Evolutionary conservation across 2,113 vertebrate genomes (phyloP).

Genomic region (Micronycteris hirsuta): DNA sequence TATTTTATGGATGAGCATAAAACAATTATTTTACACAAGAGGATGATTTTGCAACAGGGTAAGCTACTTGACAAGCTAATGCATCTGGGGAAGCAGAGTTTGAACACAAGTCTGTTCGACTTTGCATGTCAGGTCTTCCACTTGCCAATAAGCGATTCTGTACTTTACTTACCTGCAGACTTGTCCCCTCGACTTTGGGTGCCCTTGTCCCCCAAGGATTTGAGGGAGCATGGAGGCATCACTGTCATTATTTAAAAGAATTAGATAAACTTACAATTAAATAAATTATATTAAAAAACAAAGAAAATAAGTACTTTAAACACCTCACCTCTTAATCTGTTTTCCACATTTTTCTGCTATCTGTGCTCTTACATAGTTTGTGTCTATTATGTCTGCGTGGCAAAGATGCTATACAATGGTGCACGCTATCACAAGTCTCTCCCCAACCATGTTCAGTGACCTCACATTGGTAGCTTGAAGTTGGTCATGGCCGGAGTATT

Average conservation of each 20-base stretch:
- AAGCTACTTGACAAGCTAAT: too few species aligned
- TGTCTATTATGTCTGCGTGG: neutral
- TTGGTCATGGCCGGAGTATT: neutral
- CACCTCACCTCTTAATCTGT: neutral
- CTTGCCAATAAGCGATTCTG: neutral
- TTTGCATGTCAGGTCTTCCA: neutral
- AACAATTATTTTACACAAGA: neutral
- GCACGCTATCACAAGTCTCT: neutral
- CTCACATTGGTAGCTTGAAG: neutral
- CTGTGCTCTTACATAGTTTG: neutral
- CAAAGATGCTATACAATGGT: neutral
- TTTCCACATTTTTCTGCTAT: neutral
- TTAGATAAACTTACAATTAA: neutral
- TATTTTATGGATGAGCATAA: neutral
- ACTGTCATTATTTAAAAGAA: neutral
- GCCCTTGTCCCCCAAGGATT: neutral
- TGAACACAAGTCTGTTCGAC: neutral
- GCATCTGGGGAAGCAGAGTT: neutral
- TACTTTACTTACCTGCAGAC: neutral
- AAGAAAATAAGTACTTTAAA: neutral
- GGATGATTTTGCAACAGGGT: neutral
- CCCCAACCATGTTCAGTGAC: neutral
- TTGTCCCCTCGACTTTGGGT: neutral
- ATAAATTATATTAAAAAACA: neutral
- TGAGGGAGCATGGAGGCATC: neutral